Conservation (phyloP, 2,888 invertebrate species). For the Venusia cambrica region DNA sequence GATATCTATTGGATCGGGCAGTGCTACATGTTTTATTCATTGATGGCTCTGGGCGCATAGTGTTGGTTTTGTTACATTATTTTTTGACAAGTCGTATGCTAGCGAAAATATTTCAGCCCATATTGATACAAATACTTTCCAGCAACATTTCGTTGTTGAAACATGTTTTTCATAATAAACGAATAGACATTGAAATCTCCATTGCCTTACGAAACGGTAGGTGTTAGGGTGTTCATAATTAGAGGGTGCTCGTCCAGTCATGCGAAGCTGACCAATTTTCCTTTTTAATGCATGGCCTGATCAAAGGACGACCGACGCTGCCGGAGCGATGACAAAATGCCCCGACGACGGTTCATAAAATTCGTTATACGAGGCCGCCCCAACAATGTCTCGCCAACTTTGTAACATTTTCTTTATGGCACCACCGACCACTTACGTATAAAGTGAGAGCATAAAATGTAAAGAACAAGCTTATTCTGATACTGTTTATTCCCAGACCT, state of each 20-base stretch:
- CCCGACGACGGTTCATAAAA: conserved; percentile 53
- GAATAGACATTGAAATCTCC: too few relatives aligned
- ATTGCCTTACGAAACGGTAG: too few relatives aligned
- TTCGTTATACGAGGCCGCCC: conserved; percentile 48
- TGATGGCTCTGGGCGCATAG: conserved; percentile 15
- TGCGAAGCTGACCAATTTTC: conserved; percentile 62
- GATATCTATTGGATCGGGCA: conserved; percentile 33
- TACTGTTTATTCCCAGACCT: conserved; percentile 11
- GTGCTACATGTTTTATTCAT: conserved; percentile 43
- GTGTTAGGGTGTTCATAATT: conserved; percentile 17
- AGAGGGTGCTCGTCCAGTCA: conserved; percentile 43
- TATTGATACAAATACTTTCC: not conserved
- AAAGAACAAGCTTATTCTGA: conserved; percentile 11
- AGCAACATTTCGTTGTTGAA: not conserved
- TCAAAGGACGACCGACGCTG: conserved; percentile 58
- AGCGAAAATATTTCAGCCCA: not conserved
- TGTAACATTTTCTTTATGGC: conserved; percentile 28
- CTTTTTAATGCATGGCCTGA: conserved; percentile 64
- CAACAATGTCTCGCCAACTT: conserved; percentile 29
- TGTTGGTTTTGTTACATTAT: conserved; percentile 15
- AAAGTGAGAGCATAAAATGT: conserved; percentile 17
- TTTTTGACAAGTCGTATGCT: conserved; percentile 6
- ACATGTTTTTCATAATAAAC: conserved; percentile 9
- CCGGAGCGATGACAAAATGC: conserved; percentile 52
- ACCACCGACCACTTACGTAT: conserved; percentile 16